Evolutionary conservation across 2,113 vertebrate species (phyloP).

Genomic region (Phylloscopus trochiloides): DNA sequence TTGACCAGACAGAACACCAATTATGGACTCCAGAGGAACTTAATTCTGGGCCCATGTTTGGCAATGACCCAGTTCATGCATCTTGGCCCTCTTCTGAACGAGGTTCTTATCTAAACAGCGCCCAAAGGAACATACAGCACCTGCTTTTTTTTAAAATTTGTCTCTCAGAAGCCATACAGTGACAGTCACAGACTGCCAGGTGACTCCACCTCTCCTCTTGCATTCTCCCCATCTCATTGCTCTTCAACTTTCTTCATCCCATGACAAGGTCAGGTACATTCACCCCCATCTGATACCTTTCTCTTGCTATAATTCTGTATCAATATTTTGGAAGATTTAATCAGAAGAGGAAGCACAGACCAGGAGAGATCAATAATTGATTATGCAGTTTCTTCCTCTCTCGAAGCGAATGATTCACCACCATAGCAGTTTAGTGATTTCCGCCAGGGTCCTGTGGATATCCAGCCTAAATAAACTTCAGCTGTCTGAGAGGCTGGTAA

Average conservation of each 20-base stretch:
- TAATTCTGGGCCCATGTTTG: neutral
- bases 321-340: constrained; percentile 46
- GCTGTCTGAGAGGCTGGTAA: neutral
- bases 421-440: neutral
- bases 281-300: neutral
- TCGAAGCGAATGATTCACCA: neutral
- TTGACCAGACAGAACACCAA: neutral
- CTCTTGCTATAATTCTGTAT: neutral
- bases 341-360: constrained; percentile 18
- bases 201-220: neutral
- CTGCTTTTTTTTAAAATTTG: neutral
- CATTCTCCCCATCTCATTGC: neutral
- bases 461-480: neutral
- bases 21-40: neutral
- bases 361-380: constrained; percentile 50
- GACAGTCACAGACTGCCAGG: neutral
- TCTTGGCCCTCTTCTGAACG: neutral
- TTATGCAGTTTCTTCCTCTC: constrained; percentile 20
- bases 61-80: fast-evolving
- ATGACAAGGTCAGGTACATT: neutral
- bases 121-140: neutral
- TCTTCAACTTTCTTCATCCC: neutral
- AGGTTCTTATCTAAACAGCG: neutral
- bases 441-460: neutral
- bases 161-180: neutral